Evolutionary conservation across 2,113 vertebrate species (phyloP).

Genomic region (Tamias sibiricus): DNA sequence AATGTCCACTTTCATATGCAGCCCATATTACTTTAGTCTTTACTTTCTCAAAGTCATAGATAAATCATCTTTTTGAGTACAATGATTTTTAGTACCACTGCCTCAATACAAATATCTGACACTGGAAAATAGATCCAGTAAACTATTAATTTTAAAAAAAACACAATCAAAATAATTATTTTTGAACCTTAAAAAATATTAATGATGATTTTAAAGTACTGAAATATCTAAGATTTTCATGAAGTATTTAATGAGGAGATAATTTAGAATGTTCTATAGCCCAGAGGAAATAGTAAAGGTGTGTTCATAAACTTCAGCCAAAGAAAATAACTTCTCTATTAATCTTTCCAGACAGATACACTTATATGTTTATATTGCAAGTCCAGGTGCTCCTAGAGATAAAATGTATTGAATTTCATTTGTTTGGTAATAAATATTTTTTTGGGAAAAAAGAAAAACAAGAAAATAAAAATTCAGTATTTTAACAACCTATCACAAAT

Average conservation of each 20-base stretch:
- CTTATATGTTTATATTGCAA: neutral
- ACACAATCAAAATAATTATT: neutral
- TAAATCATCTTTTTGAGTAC: neutral
- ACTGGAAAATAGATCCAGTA: neutral
- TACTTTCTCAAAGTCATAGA: neutral
- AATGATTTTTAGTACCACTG: neutral
- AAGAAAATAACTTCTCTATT: neutral
- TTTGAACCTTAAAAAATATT: neutral
- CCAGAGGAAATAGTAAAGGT: neutral
- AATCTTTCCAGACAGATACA: neutral
- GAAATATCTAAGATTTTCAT: neutral
- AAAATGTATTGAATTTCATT: neutral
- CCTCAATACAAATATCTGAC: neutral
- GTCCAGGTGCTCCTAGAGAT: neutral
- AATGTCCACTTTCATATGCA: neutral
- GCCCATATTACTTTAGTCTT: neutral
- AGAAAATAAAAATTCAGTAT: neutral
- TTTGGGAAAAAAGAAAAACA: neutral
- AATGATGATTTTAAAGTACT: neutral
- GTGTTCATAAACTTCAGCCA: neutral
- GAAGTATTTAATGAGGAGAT: neutral
- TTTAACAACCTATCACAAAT: neutral
- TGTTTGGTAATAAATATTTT: neutral
- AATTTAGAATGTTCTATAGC: neutral
- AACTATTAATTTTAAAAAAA: neutral